These are phyloP conservation scores for Anguilla rostrata DNA, from an alignment of 2,113 vertebrate species.

Conservation along the genomic window DNA sequence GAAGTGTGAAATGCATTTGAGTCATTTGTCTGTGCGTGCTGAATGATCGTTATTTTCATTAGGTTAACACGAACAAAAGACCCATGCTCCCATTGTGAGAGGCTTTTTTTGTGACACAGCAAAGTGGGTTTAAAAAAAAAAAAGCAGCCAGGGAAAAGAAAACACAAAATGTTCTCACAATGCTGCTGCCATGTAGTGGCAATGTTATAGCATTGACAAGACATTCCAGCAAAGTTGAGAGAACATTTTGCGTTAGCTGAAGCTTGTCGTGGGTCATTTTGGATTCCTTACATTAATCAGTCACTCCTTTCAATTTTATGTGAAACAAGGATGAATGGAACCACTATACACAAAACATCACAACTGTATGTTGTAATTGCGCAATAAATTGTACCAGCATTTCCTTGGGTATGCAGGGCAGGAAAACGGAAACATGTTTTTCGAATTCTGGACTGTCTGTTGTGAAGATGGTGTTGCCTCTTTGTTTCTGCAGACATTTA, in stretches of 20 bases:
- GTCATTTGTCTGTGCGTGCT: background rate
- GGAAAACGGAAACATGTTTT: too few species aligned
- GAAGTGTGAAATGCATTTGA: slow-evolving; percentile 2
- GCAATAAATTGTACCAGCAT: background rate
- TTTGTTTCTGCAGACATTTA: background rate
- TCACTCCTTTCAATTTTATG: background rate
- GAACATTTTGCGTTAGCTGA: too few species aligned
- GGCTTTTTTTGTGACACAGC: background rate
- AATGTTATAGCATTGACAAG: too few species aligned
- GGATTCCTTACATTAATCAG: background rate
- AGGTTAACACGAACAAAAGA: background rate
- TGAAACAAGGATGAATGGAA: background rate
- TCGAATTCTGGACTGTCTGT: too few species aligned
- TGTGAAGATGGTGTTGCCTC: background rate
- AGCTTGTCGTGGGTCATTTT: background rate
- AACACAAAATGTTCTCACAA: background rate
- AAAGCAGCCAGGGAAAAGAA: background rate
- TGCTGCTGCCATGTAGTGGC: too few species aligned
- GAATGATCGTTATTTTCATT: background rate
- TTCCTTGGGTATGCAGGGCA: too few species aligned
- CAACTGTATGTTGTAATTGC: background rate
- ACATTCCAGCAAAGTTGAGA: too few species aligned
- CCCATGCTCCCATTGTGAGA: background rate
- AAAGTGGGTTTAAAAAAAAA: background rate
- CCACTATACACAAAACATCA: background rate